Conservation (phyloP, 2,888 invertebrate genomes). For the Fabriciana adippe region DNA sequence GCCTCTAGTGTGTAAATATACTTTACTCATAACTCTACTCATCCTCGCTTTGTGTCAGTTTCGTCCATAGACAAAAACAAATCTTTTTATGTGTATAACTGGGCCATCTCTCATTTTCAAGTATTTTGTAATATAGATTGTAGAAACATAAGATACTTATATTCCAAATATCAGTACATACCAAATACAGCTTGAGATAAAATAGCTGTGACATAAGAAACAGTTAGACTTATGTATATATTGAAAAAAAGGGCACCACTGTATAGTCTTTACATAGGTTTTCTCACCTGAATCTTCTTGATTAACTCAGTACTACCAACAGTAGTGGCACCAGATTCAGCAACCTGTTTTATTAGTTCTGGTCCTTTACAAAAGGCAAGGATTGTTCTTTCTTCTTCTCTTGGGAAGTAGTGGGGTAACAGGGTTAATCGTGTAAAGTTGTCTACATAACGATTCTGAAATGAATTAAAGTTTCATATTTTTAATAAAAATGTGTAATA, state of each 20-base stretch:
- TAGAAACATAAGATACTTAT: too few relatives aligned
- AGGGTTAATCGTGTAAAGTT: constrained; percentile 85
- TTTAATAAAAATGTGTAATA: background rate
- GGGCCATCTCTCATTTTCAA: too few relatives aligned
- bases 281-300: constrained; percentile 86
- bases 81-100: too few relatives aligned
- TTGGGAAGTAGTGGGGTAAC: constrained; percentile 87
- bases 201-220: too few relatives aligned
- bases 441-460: constrained; percentile 85
- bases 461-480: background rate
- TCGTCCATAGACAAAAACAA: too few relatives aligned
- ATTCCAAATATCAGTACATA: too few relatives aligned
- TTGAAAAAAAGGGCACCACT: background rate
- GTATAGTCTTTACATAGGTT: too few relatives aligned
- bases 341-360: constrained; percentile 82
- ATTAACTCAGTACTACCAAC: constrained; percentile 89
- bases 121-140: too few relatives aligned
- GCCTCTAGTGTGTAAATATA: too few relatives aligned
- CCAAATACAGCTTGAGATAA: too few relatives aligned
- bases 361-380: constrained; percentile 88
- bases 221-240: background rate
- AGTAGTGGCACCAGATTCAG: constrained; percentile 86
- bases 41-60: too few relatives aligned
- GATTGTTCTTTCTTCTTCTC: constrained; percentile 85
- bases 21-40: too few relatives aligned